phyloP scores from a whole-genome alignment of 2,888 invertebrate species.

The Dorcus hopei region DNA sequence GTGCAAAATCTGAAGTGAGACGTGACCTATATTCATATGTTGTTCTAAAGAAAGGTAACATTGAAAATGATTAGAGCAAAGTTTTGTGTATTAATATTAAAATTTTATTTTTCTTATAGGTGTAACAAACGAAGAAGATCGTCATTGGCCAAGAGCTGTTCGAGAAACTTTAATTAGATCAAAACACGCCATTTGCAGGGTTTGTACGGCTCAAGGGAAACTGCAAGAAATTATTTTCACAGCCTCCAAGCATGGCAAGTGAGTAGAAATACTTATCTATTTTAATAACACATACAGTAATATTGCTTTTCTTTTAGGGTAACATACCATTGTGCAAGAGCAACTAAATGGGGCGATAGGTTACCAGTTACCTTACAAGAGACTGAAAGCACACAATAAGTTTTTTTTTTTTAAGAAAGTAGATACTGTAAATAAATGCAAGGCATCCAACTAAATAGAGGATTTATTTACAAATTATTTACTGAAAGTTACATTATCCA shows the following conservation, averaged over 20 bases:
- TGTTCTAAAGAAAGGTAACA: slow-evolving; percentile 72
- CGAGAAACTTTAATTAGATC: slow-evolving; percentile 66
- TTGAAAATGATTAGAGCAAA: neutral
- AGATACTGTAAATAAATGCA: no score
- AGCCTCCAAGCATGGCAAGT: slow-evolving; percentile 71
- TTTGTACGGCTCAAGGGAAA: slow-evolving; percentile 73
- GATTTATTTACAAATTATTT: no score
- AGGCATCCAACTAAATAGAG: neutral
- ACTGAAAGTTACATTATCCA: no score
- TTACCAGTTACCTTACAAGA: slow-evolving; percentile 56
- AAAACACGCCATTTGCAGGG: slow-evolving; percentile 71
- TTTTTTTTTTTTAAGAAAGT: no score
- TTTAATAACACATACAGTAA: neutral
- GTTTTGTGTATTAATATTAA: neutral
- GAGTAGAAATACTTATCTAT: slow-evolving; percentile 39
- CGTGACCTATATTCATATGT: slow-evolving; percentile 74
- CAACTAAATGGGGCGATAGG: slow-evolving; percentile 76
- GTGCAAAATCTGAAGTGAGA: slow-evolving; percentile 45
- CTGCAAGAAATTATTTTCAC: slow-evolving; percentile 76
- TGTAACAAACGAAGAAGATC: slow-evolving; percentile 49
- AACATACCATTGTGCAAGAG: slow-evolving; percentile 70
- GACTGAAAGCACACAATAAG: neutral
- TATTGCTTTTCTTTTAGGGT: slow-evolving; percentile 48
- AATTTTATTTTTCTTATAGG: slow-evolving; percentile 37
- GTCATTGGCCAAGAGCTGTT: slow-evolving; percentile 78